Conservation (phyloP, 2,113 vertebrate genomes). For the Nerophis ophidion region DNA sequence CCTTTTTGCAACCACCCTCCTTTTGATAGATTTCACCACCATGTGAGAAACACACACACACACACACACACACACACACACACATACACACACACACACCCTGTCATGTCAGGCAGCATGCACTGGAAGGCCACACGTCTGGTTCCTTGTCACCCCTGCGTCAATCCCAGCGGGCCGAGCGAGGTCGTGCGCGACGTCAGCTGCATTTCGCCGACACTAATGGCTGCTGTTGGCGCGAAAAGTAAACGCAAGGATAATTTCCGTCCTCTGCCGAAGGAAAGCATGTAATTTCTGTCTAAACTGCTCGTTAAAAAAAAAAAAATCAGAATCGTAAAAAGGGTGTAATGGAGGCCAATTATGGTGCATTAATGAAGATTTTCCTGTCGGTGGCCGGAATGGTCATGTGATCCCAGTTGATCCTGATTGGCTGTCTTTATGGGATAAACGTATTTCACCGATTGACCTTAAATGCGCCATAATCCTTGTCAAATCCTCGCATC, state of each 20-base stretch:
- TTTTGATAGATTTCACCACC: too few relatives aligned
- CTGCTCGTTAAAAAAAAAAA: too few relatives aligned
- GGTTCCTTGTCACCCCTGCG: slow-evolving; percentile 27
- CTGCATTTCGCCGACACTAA: slow-evolving; percentile 32
- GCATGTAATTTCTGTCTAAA: too few relatives aligned
- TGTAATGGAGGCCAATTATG: slow-evolving; percentile 6
- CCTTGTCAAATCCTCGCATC: slow-evolving; percentile 1
- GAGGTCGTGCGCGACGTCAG: slow-evolving; percentile 16
- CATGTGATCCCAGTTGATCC: background rate
- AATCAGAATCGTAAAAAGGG: too few relatives aligned
- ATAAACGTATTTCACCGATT: background rate
- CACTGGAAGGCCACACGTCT: background rate
- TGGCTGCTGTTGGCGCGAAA: slow-evolving; percentile 21
- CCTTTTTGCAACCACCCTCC: too few relatives aligned
- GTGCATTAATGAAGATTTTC: background rate
- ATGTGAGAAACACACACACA: background rate
- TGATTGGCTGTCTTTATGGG: background rate
- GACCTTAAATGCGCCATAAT: background rate
- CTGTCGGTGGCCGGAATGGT: background rate
- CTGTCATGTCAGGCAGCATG: slow-evolving; percentile 12
- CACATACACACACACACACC: background rate
- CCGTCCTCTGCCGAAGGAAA: slow-evolving; percentile 13
- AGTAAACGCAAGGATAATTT: slow-evolving; percentile 17
- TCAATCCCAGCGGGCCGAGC: slow-evolving; percentile 34
- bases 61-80: too few relatives aligned